Percentiles rank a stretch among this genome's conserved stretches.
phyloP scores from a whole-genome alignment of 23 tunicate species.

The Aplidium turbinatum region DNA sequence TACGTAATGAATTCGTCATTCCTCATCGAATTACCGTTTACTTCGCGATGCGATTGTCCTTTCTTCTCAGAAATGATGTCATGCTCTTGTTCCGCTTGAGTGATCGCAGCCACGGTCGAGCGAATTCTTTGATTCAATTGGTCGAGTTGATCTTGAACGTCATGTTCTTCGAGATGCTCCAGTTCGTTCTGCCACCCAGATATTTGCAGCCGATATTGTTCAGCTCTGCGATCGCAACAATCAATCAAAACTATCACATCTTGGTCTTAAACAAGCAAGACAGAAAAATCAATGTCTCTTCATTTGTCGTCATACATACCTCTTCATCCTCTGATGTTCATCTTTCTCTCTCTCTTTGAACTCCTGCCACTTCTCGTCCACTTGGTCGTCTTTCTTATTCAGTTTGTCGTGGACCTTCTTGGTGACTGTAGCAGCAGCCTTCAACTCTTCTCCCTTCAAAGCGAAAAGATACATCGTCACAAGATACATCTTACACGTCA shows the following conservation, averaged over 20 bases:
- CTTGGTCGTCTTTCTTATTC: slow-evolving; percentile 54
- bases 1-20: too few species aligned
- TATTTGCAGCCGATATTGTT: slow-evolving; percentile 63
- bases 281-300: background rate
- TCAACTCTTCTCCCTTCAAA: slow-evolving; percentile 58
- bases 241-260: background rate
- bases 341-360: slow-evolving; percentile 69
- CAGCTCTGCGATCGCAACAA: slow-evolving; percentile 32
- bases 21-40: slow-evolving; percentile 13
- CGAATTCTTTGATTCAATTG: slow-evolving; percentile 29
- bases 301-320: slow-evolving; percentile 11
- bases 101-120: slow-evolving; percentile 45
- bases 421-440: slow-evolving; percentile 52
- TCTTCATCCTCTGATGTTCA: slow-evolving; percentile 46
- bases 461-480: too few species aligned
- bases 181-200: slow-evolving; percentile 63
- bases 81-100: slow-evolving; percentile 47
- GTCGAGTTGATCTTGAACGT: slow-evolving; percentile 63
- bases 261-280: background rate
- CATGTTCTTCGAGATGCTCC: slow-evolving; percentile 27
- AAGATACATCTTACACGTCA: too few species aligned
- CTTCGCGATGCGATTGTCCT: slow-evolving; percentile 1
- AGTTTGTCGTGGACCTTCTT: slow-evolving; percentile 68
- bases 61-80: background rate
- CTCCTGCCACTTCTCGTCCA: slow-evolving; percentile 42